Percentiles rank a stretch among this genome's conserved stretches.
These are phyloP conservation scores for Caerostris extrusa DNA, from an alignment of 1,140 invertebrate genomes.

Conservation along the genomic window DNA sequence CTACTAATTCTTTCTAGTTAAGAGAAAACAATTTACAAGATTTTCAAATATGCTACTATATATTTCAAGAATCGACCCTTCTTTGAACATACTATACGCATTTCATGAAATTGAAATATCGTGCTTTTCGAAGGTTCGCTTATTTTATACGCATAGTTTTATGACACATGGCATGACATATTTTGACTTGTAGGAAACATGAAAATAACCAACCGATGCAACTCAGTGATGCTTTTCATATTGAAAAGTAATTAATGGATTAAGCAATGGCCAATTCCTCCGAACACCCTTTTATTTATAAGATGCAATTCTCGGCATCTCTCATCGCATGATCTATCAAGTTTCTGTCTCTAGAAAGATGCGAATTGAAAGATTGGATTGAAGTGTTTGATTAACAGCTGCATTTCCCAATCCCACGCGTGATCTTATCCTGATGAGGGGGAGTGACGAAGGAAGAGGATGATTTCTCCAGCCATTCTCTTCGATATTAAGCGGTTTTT, in stretches of 20 bases:
- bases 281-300: neutral
- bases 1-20: too few species aligned
- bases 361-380: slow-evolving; percentile 30
- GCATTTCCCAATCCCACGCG: slow-evolving; percentile 14
- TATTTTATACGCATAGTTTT: too few species aligned
- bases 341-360: neutral
- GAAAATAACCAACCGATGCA: neutral
- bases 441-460: neutral
- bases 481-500: slow-evolving; percentile 2
- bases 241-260: neutral
- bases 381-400: slow-evolving; percentile 46
- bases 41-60: too few species aligned
- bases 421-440: slow-evolving; percentile 22
- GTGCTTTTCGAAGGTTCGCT: too few species aligned
- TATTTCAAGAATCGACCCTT: too few species aligned
- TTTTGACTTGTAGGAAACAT: too few species aligned
- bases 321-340: neutral
- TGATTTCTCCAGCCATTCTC: neutral
- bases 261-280: neutral
- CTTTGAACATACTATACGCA: too few species aligned
- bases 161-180: too few species aligned
- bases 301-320: slow-evolving; percentile 4
- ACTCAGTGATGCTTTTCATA: neutral
- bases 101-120: too few species aligned
- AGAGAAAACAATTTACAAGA: too few species aligned